Evolutionary conservation across 2,113 vertebrate genomes (phyloP).

Genomic region (Rhabdornis inornatus): DNA sequence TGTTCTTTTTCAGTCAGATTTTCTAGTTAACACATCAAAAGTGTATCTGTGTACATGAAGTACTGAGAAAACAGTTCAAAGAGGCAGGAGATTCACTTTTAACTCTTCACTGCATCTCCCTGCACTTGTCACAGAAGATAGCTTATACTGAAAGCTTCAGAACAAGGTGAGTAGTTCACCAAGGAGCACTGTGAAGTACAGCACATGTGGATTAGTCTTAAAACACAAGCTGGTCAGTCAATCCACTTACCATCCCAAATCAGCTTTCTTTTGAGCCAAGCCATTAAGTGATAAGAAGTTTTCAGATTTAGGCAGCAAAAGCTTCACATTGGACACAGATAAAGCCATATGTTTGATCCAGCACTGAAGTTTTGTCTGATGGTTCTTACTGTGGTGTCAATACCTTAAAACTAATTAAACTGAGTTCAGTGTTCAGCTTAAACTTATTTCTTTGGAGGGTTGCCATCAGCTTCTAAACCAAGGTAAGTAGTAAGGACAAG

Average conservation of each 20-base stretch:
- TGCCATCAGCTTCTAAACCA: neutral
- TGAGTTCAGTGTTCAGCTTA: conserved; percentile 22
- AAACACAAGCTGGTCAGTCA: conserved; percentile 53
- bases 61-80: conserved; percentile 83
- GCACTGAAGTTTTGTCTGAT: conserved; percentile 38
- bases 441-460: conserved; percentile 26
- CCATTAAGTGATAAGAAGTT: conserved; percentile 60
- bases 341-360: conserved; percentile 28
- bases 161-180: conserved; percentile 66
- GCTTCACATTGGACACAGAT: neutral
- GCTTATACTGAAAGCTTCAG: conserved; percentile 50
- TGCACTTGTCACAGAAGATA: conserved; percentile 69
- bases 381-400: conserved; percentile 16
- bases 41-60: conserved; percentile 82
- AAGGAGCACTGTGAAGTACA: conserved; percentile 29
- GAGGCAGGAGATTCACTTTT: conserved; percentile 80
- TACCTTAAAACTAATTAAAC: conserved; percentile 56
- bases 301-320: conserved; percentile 40
- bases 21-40: conserved; percentile 94
- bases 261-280: conserved; percentile 37
- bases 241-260: conserved; percentile 21
- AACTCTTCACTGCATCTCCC: conserved; percentile 77
- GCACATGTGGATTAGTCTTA: conserved; percentile 33
- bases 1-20: conserved; percentile 90
- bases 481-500: conserved; percentile 27